These are phyloP conservation scores for Globicephala melas DNA, from an alignment of 2,113 vertebrate genomes.

Conservation along the genomic window DNA sequence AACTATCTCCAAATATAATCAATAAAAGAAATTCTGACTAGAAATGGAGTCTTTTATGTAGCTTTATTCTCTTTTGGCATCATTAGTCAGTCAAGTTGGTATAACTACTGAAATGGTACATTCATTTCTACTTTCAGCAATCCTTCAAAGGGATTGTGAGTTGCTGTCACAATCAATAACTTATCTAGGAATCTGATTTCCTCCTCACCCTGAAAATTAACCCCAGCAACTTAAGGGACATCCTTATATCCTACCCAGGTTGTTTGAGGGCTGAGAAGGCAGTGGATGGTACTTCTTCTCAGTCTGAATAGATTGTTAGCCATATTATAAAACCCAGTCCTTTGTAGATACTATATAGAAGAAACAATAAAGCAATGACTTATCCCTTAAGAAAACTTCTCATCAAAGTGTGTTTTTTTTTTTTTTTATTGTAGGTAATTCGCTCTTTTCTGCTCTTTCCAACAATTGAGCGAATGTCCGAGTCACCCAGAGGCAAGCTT, in stretches of 20 bases:
- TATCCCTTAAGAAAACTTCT: conserved; percentile 4
- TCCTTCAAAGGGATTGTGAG: not conserved
- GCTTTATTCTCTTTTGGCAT: conserved; percentile 65
- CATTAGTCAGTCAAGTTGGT: not conserved
- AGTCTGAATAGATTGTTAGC: not conserved
- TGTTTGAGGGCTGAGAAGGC: not conserved
- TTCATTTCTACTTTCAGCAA: not conserved
- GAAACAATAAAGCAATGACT: not conserved
- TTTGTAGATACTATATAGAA: not conserved
- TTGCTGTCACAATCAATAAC: not conserved
- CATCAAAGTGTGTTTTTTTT: not conserved
- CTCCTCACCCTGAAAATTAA: not conserved
- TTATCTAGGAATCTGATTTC: not conserved
- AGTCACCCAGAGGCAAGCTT: conserved; percentile 89
- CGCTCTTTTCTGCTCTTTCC: conserved; percentile 94
- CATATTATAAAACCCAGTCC: not conserved
- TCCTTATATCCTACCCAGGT: not conserved
- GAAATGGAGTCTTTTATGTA: not conserved
- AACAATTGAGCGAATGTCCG: conserved; percentile 94
- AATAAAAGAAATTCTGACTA: not conserved
- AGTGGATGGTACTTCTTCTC: not conserved
- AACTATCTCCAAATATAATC: not conserved
- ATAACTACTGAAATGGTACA: not conserved
- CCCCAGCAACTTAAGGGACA: not conserved
- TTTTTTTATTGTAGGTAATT: conserved; percentile 82